Conservation (phyloP, 2,888 invertebrate genomes). For the Lasioglossum figueresi region DNA sequence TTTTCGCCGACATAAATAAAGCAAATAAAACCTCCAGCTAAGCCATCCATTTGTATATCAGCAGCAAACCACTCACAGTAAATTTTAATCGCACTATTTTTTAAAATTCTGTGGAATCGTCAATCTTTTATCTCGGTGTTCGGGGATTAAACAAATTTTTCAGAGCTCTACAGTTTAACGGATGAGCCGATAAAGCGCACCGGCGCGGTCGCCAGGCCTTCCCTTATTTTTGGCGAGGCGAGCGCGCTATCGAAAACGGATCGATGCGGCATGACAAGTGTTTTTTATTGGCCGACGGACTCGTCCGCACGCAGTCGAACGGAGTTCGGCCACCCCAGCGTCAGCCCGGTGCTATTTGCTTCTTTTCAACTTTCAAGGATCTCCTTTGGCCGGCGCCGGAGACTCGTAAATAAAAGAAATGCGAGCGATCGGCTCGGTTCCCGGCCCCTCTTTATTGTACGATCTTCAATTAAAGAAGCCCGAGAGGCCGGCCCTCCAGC, state of each 20-base stretch:
- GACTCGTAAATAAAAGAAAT: conserved; percentile 57
- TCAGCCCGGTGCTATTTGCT: conserved; percentile 32
- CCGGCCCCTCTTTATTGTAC: conserved; percentile 55
- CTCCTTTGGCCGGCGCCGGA: not conserved
- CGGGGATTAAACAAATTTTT: not conserved
- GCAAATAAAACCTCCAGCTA: no score
- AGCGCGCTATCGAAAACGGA: not conserved
- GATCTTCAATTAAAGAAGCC: conserved; percentile 62
- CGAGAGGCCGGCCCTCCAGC: conserved; percentile 21
- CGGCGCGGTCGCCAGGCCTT: not conserved
- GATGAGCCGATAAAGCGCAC: not conserved
- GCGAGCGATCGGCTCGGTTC: conserved; percentile 37
- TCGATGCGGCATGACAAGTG: conserved; percentile 1
- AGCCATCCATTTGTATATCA: no score
- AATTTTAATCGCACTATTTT: not conserved
- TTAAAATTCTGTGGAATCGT: not conserved
- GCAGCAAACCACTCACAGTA: no score
- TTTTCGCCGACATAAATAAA: no score
- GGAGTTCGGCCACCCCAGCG: conserved; percentile 3
- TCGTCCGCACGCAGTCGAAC: conserved; percentile 32
- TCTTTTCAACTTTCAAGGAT: conserved; percentile 47
- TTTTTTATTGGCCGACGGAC: conserved; percentile 21
- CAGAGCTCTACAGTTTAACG: not conserved
- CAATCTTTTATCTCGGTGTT: not conserved
- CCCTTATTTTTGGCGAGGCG: not conserved